A percentile compares a stretch with the other conserved stretches of the same genome.
phyloP scores from a whole-genome alignment of 2,888 invertebrate genomes.

The Meloe dianella region DNA sequence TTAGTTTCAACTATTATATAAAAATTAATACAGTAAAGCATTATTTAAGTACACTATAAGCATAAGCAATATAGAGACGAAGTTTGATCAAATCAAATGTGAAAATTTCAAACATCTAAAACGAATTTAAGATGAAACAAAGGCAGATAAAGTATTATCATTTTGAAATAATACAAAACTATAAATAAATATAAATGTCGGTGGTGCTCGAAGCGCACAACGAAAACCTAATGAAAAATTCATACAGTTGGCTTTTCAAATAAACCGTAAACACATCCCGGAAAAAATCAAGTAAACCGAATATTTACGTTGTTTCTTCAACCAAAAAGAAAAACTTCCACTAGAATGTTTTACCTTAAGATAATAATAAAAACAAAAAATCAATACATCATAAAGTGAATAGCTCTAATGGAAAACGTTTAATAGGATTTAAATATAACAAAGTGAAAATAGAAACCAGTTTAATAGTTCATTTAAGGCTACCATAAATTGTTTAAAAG shows the following conservation, averaged over 20 bases:
- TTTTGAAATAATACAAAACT: constrained; percentile 9
- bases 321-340: constrained; percentile 1
- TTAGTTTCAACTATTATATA: background rate
- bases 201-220: constrained; percentile 10
- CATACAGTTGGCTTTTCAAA: constrained; percentile 23
- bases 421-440: constrained; percentile 23
- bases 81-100: background rate
- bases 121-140: background rate
- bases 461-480: constrained; percentile 22
- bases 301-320: constrained; percentile 14
- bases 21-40: too few relatives aligned
- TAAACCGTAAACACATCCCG: constrained; percentile 16
- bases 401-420: constrained; percentile 18
- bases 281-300: constrained; percentile 18
- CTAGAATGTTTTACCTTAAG: constrained; percentile 18
- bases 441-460: constrained; percentile 18
- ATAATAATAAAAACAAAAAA: constrained; percentile 4
- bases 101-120: background rate
- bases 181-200: constrained; percentile 20
- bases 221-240: constrained; percentile 26
- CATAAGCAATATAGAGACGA: background rate
- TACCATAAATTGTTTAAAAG: background rate
- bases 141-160: background rate
- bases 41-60: background rate
- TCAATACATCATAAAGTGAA: background rate